Percentiles rank a stretch among this genome's conserved stretches.
Evolutionary conservation across 2,888 invertebrate genomes (phyloP).

Genomic region (Eustalomyia histrio): DNA sequence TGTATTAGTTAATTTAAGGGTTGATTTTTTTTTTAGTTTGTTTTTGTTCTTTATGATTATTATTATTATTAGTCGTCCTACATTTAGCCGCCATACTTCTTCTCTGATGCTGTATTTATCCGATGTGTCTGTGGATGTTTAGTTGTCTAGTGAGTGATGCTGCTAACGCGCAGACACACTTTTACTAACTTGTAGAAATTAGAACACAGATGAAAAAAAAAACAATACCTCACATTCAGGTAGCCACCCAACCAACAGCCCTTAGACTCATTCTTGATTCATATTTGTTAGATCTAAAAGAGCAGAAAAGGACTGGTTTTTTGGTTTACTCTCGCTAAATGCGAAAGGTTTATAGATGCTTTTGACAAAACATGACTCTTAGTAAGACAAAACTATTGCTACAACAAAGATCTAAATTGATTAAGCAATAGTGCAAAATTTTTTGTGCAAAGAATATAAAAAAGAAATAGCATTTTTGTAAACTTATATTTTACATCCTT

Average conservation of each 20-base stretch:
- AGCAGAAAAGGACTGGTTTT: conserved; percentile 53
- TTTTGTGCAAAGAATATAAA: background rate
- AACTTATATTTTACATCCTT: no score
- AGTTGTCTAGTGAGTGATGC: conserved; percentile 61
- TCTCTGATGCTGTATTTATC: conserved; percentile 40
- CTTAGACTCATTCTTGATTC: conserved; percentile 48
- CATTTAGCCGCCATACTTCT: background rate
- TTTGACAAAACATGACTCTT: conserved; percentile 41
- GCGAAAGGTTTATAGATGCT: conserved; percentile 52
- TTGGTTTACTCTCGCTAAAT: conserved; percentile 50
- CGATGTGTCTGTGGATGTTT: background rate
- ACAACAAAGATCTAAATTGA: conserved; percentile 48
- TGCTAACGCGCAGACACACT: conserved; percentile 65
- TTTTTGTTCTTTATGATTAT: no score
- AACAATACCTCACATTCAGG: conserved; percentile 5
- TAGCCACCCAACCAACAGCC: conserved; percentile 40
- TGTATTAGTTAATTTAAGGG: background rate
- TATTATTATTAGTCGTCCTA: background rate
- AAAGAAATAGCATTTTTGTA: background rate
- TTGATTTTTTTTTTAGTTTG: background rate
- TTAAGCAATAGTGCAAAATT: conserved; percentile 5
- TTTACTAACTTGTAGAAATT: conserved; percentile 61
- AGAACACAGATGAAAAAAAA: conserved; percentile 39
- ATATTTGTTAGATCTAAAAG: conserved; percentile 62
- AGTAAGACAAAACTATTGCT: conserved; percentile 58